Evolutionary conservation across 37 sponge, comb jelly and placozoan genomes (phyloP).

Genomic region (Mnemiopsis leidyi): DNA sequence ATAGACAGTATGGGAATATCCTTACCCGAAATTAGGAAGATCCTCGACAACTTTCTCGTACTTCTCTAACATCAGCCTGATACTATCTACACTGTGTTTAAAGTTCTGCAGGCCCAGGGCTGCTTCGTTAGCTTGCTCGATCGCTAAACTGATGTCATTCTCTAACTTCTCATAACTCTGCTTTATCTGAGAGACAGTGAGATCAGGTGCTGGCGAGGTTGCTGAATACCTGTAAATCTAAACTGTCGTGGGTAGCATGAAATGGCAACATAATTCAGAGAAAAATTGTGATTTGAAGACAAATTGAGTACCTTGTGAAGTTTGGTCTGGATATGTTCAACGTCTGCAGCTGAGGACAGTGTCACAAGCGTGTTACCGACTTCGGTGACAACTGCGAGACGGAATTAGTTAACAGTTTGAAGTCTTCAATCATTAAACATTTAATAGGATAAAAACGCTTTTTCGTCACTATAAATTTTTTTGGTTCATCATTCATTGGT

Average conservation of each 20-base stretch:
- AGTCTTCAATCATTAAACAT: too few species aligned
- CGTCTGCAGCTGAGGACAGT: conserved; percentile 46
- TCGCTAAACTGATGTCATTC: not conserved
- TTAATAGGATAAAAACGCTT: not conserved
- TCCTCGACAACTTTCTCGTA: not conserved
- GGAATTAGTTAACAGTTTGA: too few species aligned
- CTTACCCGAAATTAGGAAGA: not conserved
- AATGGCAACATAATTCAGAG: too few species aligned
- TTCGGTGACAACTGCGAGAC: conserved; percentile 12
- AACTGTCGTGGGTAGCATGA: too few species aligned
- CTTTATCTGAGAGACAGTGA: conserved; percentile 40
- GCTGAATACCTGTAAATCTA: too few species aligned
- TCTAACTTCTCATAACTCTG: conserved; percentile 38
- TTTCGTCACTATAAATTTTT: not conserved
- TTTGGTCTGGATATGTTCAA: conserved; percentile 57
- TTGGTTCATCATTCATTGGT: not conserved
- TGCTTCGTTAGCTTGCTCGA: conserved; percentile 32
- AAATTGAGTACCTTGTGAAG: conserved; percentile 62
- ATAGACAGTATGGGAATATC: too few species aligned
- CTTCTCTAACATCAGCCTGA: not conserved
- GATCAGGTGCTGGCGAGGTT: too few species aligned
- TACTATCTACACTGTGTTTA: not conserved
- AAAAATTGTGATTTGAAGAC: too few species aligned
- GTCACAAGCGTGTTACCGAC: conserved; percentile 41
- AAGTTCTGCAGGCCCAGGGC: not conserved